Conservation (phyloP, 2,797 vertebrate genomes). For the Cynodonichthys magdalenae region DNA sequence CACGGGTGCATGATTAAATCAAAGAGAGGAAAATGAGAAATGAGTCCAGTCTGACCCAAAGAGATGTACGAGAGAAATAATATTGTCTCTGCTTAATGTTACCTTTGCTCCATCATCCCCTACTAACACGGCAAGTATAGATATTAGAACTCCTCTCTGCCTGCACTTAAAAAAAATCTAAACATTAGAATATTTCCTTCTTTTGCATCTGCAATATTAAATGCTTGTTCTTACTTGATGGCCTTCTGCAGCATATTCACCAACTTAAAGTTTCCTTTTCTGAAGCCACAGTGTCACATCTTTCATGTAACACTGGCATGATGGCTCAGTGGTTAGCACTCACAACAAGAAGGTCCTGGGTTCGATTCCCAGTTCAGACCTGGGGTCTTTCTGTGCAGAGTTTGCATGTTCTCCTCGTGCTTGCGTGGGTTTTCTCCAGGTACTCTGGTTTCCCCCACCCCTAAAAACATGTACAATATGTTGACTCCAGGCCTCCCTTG, state of each 20-base stretch:
- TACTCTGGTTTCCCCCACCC: too few relatives aligned
- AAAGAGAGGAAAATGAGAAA: slow-evolving; percentile 75
- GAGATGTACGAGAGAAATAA: slow-evolving; percentile 67
- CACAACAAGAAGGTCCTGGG: too few relatives aligned
- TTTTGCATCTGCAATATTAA: background rate
- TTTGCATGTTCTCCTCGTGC: too few relatives aligned
- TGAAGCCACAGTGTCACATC: too few relatives aligned
- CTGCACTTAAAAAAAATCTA: background rate
- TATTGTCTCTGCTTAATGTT: slow-evolving; percentile 63
- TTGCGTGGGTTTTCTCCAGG: too few relatives aligned
- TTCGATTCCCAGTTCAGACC: too few relatives aligned
- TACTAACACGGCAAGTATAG: slow-evolving; percentile 15
- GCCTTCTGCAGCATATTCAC: background rate
- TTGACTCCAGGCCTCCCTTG: too few relatives aligned
- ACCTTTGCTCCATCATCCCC: slow-evolving; percentile 28
- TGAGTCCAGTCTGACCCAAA: slow-evolving; percentile 63
- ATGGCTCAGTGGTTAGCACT: too few relatives aligned
- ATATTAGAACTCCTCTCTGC: slow-evolving; percentile 7
- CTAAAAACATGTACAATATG: too few relatives aligned
- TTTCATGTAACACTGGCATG: too few relatives aligned
- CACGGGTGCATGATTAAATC: slow-evolving; percentile 76
- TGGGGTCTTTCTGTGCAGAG: too few relatives aligned
- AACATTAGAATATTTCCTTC: background rate
- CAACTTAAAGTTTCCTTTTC: background rate
- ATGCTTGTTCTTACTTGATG: background rate